A percentile compares a stretch with the other conserved stretches of the same genome.
Evolutionary conservation across 2,113 vertebrate genomes (phyloP).

Genomic region (Nothocercus julius): DNA sequence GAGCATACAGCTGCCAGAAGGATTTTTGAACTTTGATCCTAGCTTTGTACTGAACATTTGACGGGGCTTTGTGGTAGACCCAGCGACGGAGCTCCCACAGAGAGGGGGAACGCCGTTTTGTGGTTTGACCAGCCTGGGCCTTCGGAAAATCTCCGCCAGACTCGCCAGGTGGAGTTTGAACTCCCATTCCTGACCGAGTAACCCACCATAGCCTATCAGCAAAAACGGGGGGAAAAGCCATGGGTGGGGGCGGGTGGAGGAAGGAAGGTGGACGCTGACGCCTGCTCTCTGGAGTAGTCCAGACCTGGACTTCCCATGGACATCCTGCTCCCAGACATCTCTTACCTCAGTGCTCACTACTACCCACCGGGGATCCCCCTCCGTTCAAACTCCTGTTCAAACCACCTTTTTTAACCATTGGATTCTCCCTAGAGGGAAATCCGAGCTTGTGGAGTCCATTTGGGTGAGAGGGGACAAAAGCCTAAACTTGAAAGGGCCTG

Average conservation of each 20-base stretch:
- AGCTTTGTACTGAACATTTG: background rate
- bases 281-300: background rate
- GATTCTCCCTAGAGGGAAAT: background rate
- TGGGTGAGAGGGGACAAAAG: rapidly evolving
- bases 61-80: background rate
- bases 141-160: background rate
- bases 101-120: background rate
- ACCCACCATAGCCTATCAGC: rapidly evolving
- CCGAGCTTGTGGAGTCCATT: background rate
- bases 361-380: background rate
- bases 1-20: background rate
- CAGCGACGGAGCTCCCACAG: background rate
- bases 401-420: background rate
- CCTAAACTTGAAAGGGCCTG: background rate
- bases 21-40: background rate
- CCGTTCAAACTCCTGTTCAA: background rate
- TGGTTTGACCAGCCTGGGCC: background rate
- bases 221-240: background rate
- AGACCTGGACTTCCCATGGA: background rate
- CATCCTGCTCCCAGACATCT: background rate
- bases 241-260: rapidly evolving
- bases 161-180: rapidly evolving
- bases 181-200: background rate
- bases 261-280: no score
- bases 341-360: no score